Conservation (phyloP, 2,888 invertebrate species). For the Xanthia icteritia region DNA sequence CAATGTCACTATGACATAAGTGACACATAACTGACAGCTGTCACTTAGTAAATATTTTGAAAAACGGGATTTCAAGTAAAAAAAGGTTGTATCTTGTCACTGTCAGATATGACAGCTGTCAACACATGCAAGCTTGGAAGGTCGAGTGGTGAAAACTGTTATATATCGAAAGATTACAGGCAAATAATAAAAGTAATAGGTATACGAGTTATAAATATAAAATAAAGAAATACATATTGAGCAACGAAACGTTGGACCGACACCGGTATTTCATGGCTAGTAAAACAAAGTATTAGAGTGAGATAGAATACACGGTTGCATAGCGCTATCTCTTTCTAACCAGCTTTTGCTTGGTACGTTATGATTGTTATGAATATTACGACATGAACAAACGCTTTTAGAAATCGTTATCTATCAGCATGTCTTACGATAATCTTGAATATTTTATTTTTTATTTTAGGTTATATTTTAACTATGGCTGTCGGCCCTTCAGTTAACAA, state of each 20-base stretch:
- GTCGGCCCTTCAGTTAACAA: slow-evolving; percentile 56
- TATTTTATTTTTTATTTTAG: neutral
- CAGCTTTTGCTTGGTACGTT: neutral
- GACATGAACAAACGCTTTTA: neutral
- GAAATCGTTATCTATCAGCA: neutral
- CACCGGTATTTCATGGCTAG: slow-evolving; percentile 7
- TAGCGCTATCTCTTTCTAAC: slow-evolving; percentile 11
- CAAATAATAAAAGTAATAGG: slow-evolving; percentile 43
- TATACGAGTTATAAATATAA: slow-evolving; percentile 46
- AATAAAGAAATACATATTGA: slow-evolving; percentile 64
- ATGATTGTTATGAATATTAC: too few relatives aligned
- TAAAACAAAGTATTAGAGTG: slow-evolving; percentile 1
- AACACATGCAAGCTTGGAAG: slow-evolving; percentile 60
- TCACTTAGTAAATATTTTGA: slow-evolving; percentile 36
- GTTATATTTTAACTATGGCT: slow-evolving; percentile 4
- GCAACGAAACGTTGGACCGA: slow-evolving; percentile 62
- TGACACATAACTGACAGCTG: slow-evolving; percentile 46
- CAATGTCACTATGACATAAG: slow-evolving; percentile 44
- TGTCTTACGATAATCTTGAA: neutral
- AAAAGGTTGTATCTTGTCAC: slow-evolving; percentile 34
- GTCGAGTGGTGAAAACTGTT: slow-evolving; percentile 51
- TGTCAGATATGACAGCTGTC: slow-evolving; percentile 51
- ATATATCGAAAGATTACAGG: slow-evolving; percentile 53
- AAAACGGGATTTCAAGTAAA: slow-evolving; percentile 40
- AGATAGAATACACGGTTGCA: slow-evolving; percentile 6